phyloP scores from a whole-genome alignment of 2,888 invertebrate genomes.

The Amiota mariae region DNA sequence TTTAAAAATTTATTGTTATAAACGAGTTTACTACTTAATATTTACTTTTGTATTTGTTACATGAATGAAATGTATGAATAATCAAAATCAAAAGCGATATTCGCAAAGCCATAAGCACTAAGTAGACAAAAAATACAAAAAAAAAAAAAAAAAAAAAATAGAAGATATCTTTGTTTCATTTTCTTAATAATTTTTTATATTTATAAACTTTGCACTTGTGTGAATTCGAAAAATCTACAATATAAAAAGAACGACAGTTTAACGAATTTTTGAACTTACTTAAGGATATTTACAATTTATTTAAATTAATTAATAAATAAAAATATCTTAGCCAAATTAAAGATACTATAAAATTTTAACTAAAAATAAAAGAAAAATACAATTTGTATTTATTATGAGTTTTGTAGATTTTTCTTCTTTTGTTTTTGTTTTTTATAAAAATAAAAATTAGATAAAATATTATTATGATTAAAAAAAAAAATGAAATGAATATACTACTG shows the following conservation, averaged over 20 bases:
- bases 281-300: not conserved
- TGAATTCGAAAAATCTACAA: not conserved
- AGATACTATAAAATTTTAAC: not conserved
- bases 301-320: not conserved
- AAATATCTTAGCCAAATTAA: constrained; percentile 27
- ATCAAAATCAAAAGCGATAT: constrained; percentile 28
- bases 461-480: not conserved
- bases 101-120: constrained; percentile 36
- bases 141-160: too few species aligned
- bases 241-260: not conserved
- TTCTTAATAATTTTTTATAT: not conserved
- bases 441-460: not conserved
- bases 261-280: constrained; percentile 17
- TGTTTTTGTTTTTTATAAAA: not conserved
- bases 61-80: not conserved
- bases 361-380: not conserved
- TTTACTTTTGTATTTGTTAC: constrained; percentile 21
- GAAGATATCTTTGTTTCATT: not conserved
- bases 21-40: constrained; percentile 23
- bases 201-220: constrained; percentile 21
- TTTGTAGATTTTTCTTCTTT: constrained; percentile 5
- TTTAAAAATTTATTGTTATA: constrained; percentile 50
- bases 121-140: constrained; percentile 30
- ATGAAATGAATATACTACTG: constrained; percentile 19
- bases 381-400: not conserved